Percentiles rank a stretch among this genome's conserved stretches.
Conservation (phyloP, 1,140 invertebrate species). For the Leptestheria dahalacensis region DNA sequence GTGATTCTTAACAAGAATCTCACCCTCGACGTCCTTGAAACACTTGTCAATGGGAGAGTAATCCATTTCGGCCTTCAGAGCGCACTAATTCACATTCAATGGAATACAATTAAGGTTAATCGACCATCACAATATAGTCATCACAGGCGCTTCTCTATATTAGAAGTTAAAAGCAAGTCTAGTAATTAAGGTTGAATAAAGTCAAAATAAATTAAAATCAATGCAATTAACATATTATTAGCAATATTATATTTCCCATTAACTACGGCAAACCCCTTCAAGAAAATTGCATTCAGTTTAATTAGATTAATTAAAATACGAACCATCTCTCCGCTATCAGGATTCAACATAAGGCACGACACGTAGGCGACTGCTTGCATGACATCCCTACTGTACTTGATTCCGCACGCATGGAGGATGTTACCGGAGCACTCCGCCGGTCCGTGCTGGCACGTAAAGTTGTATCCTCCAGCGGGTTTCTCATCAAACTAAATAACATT, state of each 20-base stretch:
- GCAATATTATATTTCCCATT: too few species aligned
- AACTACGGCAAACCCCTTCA: not conserved
- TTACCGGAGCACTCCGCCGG: constrained; percentile 68
- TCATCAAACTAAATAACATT: constrained; percentile 9
- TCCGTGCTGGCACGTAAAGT: constrained; percentile 72
- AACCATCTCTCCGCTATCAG: constrained; percentile 5
- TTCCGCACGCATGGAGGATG: constrained; percentile 67
- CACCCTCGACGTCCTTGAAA: constrained; percentile 8
- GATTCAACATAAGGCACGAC: constrained; percentile 15
- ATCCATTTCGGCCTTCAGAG: constrained; percentile 6
- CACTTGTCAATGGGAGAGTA: constrained; percentile 11
- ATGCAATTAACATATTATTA: too few species aligned
- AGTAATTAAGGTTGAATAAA: too few species aligned
- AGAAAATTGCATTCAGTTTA: not conserved
- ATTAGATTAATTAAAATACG: not conserved
- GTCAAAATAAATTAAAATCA: too few species aligned
- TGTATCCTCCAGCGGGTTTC: constrained; percentile 11
- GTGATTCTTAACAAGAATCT: constrained; percentile 8
- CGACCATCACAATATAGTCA: not conserved
- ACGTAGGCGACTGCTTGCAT: constrained; percentile 4
- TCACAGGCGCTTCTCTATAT: not conserved
- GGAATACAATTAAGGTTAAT: not conserved
- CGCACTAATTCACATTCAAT: constrained; percentile 14
- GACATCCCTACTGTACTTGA: constrained; percentile 27
- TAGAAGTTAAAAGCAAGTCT: too few species aligned